These are phyloP conservation scores for Gracilinanus agilis DNA, from an alignment of 2,113 vertebrate species.

Conservation along the genomic window DNA sequence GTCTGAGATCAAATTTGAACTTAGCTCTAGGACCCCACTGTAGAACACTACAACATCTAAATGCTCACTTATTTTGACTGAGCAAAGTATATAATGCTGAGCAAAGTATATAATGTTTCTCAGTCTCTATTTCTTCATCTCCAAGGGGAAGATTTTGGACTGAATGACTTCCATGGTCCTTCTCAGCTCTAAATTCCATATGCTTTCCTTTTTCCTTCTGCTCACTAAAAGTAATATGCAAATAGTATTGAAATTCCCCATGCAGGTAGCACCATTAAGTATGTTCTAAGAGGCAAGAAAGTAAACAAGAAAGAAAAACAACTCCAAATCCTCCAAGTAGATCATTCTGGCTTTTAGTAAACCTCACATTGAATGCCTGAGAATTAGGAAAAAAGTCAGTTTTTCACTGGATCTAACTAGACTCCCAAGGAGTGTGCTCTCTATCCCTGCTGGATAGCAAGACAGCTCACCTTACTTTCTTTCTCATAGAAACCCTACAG, in stretches of 20 bases:
- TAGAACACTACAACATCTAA: neutral
- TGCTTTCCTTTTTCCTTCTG: neutral
- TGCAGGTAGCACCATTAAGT: neutral
- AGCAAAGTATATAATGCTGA: neutral
- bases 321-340: neutral
- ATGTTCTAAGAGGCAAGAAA: no score
- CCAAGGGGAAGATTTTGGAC: neutral
- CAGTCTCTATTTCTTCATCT: neutral
- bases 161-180: neutral
- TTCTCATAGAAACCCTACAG: constrained; percentile 4
- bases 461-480: constrained; percentile 47
- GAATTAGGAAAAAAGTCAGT: constrained; percentile 14
- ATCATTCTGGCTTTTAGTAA: neutral
- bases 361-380: neutral
- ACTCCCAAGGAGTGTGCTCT: constrained; percentile 39
- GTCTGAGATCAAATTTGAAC: neutral
- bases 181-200: neutral
- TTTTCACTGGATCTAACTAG: constrained; percentile 9
- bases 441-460: neutral
- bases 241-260: neutral
- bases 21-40: neutral
- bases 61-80: neutral
- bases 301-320: neutral
- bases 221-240: neutral
- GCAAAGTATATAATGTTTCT: neutral